Conservation (phyloP, 1,140 invertebrate genomes). For the Metaphire vulgaris region DNA sequence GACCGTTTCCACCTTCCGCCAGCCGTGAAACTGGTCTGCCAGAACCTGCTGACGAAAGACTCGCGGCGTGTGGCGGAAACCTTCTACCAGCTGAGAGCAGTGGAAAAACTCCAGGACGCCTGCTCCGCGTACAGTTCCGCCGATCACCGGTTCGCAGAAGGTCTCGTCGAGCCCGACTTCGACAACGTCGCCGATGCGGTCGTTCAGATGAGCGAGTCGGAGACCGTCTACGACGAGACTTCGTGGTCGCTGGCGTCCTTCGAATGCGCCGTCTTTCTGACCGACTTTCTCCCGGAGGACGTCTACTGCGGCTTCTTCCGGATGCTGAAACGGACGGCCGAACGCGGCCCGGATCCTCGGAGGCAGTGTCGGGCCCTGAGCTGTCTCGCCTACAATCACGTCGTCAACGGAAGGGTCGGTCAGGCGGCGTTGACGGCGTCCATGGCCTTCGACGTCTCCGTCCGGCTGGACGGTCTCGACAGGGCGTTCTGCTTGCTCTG, state of each 20-base stretch:
- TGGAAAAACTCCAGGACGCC: slow-evolving; percentile 3
- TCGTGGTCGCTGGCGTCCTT: slow-evolving; percentile 11
- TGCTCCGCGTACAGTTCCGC: not conserved
- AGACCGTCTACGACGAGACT: slow-evolving; percentile 6
- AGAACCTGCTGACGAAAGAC: not conserved
- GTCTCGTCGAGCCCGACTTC: not conserved
- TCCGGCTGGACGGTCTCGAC: not conserved
- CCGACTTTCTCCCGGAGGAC: slow-evolving; percentile 1
- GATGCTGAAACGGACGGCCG: not conserved
- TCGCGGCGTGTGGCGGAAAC: not conserved
- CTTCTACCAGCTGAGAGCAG: not conserved
- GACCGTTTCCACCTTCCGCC: not conserved
- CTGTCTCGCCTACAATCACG: not conserved
- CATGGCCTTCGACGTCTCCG: slow-evolving; percentile 4
- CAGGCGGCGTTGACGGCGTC: not conserved
- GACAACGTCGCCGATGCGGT: slow-evolving; percentile 1
- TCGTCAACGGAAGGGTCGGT: not conserved
- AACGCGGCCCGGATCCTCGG: not conserved
- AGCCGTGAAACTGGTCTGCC: not conserved
- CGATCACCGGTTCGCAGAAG: not conserved
- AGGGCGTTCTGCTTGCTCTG: slow-evolving; percentile 21
- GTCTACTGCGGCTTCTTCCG: not conserved
- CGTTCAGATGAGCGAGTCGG: not conserved
- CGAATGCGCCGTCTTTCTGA: slow-evolving; percentile 17
- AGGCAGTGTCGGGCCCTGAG: slow-evolving; percentile 11